Evolutionary conservation across 2,888 invertebrate species (phyloP).

Genomic region (Drosophila kanekoi): DNA sequence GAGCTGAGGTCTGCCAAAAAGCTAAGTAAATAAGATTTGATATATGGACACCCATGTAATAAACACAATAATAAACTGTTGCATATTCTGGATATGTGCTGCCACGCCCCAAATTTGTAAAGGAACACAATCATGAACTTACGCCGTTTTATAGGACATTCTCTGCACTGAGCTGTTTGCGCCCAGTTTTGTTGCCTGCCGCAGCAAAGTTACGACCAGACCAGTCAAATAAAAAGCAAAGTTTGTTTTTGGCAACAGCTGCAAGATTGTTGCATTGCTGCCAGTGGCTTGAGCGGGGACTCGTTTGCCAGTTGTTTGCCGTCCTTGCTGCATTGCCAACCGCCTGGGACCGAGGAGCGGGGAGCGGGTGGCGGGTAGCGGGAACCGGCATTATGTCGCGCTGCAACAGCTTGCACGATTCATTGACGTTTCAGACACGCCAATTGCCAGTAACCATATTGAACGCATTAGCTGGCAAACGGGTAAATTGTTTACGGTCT

Average conservation of each 20-base stretch:
- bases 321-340: background rate
- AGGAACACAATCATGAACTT: slow-evolving; percentile 13
- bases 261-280: slow-evolving; percentile 55
- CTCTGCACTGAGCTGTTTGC: background rate
- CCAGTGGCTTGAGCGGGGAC: background rate
- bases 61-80: background rate
- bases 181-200: slow-evolving; percentile 2
- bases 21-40: background rate
- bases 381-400: slow-evolving; percentile 19
- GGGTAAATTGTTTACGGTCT: slow-evolving; percentile 6
- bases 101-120: background rate
- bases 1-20: background rate
- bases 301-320: background rate
- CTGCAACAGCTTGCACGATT: slow-evolving; percentile 50
- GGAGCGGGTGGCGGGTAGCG: background rate
- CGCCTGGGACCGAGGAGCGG: too few relatives aligned
- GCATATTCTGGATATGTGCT: background rate
- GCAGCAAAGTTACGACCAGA: slow-evolving; percentile 34
- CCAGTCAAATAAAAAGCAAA: slow-evolving; percentile 54
- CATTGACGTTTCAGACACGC: slow-evolving; percentile 38
- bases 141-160: slow-evolving; percentile 16
- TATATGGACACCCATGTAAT: background rate
- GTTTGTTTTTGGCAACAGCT: slow-evolving; percentile 59
- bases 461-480: slow-evolving; percentile 20
- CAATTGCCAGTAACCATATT: slow-evolving; percentile 1